Percentiles rank a stretch among this genome's conserved stretches.
phyloP scores from a whole-genome alignment of 1,140 invertebrate genomes.

The Arion vulgaris region DNA sequence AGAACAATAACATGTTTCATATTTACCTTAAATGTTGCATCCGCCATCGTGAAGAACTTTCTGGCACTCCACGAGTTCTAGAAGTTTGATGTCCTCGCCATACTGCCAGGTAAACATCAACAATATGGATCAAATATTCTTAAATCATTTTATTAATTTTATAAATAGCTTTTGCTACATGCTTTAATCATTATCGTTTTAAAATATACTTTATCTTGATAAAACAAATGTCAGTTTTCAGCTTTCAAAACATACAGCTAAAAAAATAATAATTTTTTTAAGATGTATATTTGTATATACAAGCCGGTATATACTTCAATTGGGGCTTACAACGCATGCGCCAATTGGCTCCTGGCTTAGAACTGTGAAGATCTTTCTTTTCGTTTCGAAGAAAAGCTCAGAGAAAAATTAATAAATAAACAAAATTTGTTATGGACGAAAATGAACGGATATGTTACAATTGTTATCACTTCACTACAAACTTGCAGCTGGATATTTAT shows the following conservation, averaged over 20 bases:
- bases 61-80: constrained; percentile 28
- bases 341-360: neutral
- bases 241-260: too few species aligned
- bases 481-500: too few species aligned
- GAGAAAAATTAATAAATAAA: too few species aligned
- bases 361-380: neutral
- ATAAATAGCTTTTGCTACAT: too few species aligned
- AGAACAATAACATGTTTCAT: neutral
- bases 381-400: neutral
- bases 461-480: too few species aligned
- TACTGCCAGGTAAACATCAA: neutral
- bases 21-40: constrained; percentile 9
- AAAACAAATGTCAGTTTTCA: too few species aligned
- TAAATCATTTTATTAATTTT: neutral
- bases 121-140: neutral
- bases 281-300: neutral
- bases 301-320: too few species aligned
- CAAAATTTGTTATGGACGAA: too few species aligned
- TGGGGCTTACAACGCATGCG: neutral
- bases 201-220: too few species aligned
- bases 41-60: constrained; percentile 33
- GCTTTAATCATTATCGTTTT: too few species aligned
- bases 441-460: too few species aligned
- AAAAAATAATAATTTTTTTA: too few species aligned
- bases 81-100: constrained; percentile 17